Evolutionary conservation across 2,797 vertebrate genomes (phyloP), one percentile per base, ranked within the genome.

Genomic region (Lacerta bilineata): DNA sequence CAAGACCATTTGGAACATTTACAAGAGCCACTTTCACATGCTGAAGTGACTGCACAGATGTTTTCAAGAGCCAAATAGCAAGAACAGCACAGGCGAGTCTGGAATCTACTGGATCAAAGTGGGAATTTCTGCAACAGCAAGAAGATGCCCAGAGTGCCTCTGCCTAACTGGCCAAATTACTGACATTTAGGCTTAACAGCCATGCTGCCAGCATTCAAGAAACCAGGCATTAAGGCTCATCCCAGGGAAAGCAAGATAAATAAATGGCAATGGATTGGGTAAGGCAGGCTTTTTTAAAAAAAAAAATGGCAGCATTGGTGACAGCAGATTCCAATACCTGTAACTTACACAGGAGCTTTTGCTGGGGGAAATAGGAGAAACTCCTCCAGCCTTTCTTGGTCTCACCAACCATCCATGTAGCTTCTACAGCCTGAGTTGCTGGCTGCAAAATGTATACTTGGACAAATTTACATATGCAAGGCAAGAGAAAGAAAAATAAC

Each of bases 281-380:
- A 39, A 41, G 27, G 50, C 55, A 36, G 33, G 33, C 55, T 90
- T 55, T 55, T 4, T 41, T 33, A 33, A 33, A 39, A 15, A 59
- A 69, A n/a, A 72, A 46, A 74, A 89, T 18, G 50, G 78, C 66
- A 90, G 86, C 46, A 76, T 71, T 17, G 36, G 10, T 80, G 43
- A 80, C 2, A 81, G 36, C 23, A 69, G 71, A 84, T 75, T 81
- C 71, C 17, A 59, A 43, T 71, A 82, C 33, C 61, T 85, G 23
- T 64, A 85, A 90, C 86, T 85, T 88, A 71, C 83, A 81, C 50
- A 71, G 29, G 61, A 68, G 36, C 8, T 75, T 85, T 87, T 80
- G 29, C 33, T 68, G 71, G 89, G 59, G 82, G 68, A 10, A 87
- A 41, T 23, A 81, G 69, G 43, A 76, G 36, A 84, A 74, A 59